Conservation (phyloP, 2,797 vertebrate genomes). For the Lophotriccus pileatus region DNA sequence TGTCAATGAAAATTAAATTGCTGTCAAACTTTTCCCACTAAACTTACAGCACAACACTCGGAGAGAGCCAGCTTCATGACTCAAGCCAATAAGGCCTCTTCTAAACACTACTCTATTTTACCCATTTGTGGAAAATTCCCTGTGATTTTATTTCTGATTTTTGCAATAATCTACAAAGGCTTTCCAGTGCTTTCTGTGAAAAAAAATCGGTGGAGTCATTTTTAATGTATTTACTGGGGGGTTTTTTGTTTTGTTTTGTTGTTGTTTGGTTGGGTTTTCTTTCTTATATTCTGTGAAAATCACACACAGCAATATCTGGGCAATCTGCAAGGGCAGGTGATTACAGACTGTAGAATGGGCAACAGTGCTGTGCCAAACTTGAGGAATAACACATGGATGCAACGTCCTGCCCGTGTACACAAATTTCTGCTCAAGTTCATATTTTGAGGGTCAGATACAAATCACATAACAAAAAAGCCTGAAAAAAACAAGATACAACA, state of each 20-base stretch:
- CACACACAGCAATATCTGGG: neutral
- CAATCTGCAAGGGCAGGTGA: neutral
- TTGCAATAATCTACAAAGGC: slow-evolving; percentile 10
- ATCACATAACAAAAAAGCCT: neutral
- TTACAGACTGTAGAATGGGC: neutral
- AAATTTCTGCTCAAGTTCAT: neutral
- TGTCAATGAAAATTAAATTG: slow-evolving; percentile 85
- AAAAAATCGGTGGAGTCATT: neutral
- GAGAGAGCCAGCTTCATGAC: slow-evolving; percentile 74
- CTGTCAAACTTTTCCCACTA: slow-evolving; percentile 81
- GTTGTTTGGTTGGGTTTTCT: no score
- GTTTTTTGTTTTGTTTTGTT: no score
- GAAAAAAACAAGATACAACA: neutral
- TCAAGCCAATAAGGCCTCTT: slow-evolving; percentile 75
- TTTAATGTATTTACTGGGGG: neutral
- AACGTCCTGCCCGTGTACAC: neutral
- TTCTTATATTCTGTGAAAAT: neutral
- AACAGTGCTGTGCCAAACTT: rapidly evolving
- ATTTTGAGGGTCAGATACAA: neutral
- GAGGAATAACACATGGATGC: neutral
- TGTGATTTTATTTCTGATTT: slow-evolving; percentile 26
- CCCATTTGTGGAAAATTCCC: slow-evolving; percentile 24
- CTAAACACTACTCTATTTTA: slow-evolving; percentile 52
- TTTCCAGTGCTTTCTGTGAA: neutral
- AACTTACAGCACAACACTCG: slow-evolving; percentile 71